Evolutionary conservation across 2,888 invertebrate species (phyloP), one percentile per base, ranked within the genome.

Genomic region (Marasmarcha lunaedactyla): DNA sequence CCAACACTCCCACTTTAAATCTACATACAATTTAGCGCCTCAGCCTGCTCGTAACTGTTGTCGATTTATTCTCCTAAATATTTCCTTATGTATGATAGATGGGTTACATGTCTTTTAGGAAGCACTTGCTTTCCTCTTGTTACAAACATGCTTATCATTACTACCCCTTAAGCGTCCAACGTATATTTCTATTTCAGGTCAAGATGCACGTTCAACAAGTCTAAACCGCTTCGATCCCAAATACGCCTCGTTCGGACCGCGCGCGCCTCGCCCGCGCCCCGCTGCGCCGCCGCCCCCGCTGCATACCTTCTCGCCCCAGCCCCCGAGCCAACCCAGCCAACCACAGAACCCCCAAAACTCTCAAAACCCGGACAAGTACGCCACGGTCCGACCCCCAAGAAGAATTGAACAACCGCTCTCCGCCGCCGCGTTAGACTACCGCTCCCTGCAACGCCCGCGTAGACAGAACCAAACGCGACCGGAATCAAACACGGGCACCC

Each of bases 181-280:
- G n/a, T n/a, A n/a, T n/a, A n/a, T n/a, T n/a, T 20, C 20, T 20
- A 3, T 7, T 7, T 5, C 34, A 34, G 34, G 13, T 34, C 30
- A 30, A 50, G 54, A 66, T 48, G 68, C 78, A 53, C 62, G 78
- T 64, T 63, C 66, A 59, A 71, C 66, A 48, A 66, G 71, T 78
- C 84, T 85, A 84, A 85, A 85, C 85, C 77, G 63, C 71, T 86
- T 77, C 85, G 87, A 72, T 77, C 87, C 73, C 63, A 87, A 88
- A 63, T 84, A 84, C 67, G 84, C 84, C 54, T 84, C 84, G 63
- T 84, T 84, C 71, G 84, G 84, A 33, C 84, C 84, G 48, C 79
- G 81, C 59, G 77, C 76, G 47, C 70, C 70, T 50, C 74, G 78
- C 51, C 77, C 72, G 52, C 79, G 77, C 48, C 71, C 68, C 59